Evolutionary conservation across 2,888 invertebrate genomes (phyloP).

Genomic region (Andrena chrysosceles): DNA sequence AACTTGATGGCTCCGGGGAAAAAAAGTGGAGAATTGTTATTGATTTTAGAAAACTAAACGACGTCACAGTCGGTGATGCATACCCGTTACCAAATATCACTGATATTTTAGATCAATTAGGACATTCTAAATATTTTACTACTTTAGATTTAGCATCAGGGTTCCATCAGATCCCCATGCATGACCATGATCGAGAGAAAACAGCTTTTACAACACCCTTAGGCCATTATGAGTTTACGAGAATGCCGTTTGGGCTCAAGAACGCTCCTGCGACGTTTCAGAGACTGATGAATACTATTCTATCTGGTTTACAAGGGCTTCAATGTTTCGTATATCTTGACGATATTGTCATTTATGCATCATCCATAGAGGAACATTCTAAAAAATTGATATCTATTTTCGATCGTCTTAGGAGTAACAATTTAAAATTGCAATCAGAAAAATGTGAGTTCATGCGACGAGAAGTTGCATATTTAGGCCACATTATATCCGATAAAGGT

Average conservation of each 20-base stretch:
- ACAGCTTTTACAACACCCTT: background rate
- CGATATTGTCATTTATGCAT: too few species aligned
- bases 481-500: slow-evolving; percentile 1
- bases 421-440: slow-evolving; percentile 4
- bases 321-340: background rate
- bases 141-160: background rate
- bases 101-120: background rate
- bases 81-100: too few species aligned
- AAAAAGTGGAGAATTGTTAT: slow-evolving; percentile 16
- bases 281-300: background rate
- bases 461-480: slow-evolving; percentile 28
- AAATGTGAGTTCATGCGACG: slow-evolving; percentile 21
- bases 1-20: background rate
- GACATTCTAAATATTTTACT: slow-evolving; percentile 6
- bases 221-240: background rate
- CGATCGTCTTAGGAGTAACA: background rate
- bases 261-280: background rate
- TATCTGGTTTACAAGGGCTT: background rate
- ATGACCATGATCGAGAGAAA: background rate
- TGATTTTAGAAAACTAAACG: background rate
- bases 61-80: background rate
- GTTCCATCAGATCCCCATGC: background rate
- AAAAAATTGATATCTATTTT: slow-evolving; percentile 18
- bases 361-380: slow-evolving; percentile 15
- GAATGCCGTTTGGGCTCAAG: background rate